Base-by-base conservation (phyloP, 2,888 invertebrate species). In the Andrena minutula region DNA sequence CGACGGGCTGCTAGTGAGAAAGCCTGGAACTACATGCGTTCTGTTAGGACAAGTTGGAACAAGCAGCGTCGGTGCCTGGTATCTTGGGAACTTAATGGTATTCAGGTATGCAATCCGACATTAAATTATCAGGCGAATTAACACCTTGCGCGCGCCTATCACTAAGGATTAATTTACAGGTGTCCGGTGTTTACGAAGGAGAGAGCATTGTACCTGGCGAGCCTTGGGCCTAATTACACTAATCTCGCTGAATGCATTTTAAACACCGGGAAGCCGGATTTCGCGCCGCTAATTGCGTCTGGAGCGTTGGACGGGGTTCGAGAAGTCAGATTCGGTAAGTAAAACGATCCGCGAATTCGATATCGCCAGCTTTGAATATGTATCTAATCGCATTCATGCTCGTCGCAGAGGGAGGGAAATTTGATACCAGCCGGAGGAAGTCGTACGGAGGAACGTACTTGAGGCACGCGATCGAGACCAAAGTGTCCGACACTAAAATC, bases 1-100 rank as follows among this genome's bases (percentile, higher is more conserved):
- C 69, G 95, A 95, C 93, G 96, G 96, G 49, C 94, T 96, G 75
- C 92, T 96, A 53, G 94, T 96, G 26, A 95, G 95, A 86, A 96
- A 96, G 88, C 94, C 95, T 84, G 94, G 95, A 1, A 95, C 96
- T 0, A 95, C 95, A 1, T 95, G 94, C 89, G 92, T 96, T 78
- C 91, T 96, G 78, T 56, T 96, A 20, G 96, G 96, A 0, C 95
- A 95, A 89, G 90, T 93, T 2, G 92, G 93, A 6, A 88, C 92
- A 2, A 92, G 92, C 87, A 86, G 89, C 8, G 90, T 89, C 47
- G 94, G 95, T 61, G 94, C 94, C 60, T 95, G 95, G 95, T 95
- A 95, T 91, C 89, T 96, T 88, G 94, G 95, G n/a, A 94, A 94
- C 73, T 90, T 95, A 87, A 94, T 94, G 93, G 93, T 96, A 91